These are phyloP conservation scores for Drosophila obscura DNA, from an alignment of 1,140 invertebrate genomes.

Conservation along the genomic window DNA sequence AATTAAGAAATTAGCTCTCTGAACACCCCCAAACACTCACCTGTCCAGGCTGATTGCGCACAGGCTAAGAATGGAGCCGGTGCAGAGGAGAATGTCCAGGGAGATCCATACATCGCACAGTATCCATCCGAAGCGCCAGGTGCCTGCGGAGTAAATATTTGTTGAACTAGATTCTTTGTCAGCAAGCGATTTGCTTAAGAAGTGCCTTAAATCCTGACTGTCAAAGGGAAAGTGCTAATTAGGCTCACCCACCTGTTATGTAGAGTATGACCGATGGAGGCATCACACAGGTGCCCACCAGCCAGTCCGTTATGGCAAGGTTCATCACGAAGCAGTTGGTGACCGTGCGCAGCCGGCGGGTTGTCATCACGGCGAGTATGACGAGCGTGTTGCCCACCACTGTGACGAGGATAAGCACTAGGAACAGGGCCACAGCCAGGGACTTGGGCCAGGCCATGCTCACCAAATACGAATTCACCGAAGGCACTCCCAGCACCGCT, in stretches of 20 bases:
- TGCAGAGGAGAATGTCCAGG: slow-evolving; percentile 95
- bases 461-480: slow-evolving; percentile 64
- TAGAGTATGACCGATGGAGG: slow-evolving; percentile 92
- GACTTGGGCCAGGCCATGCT: slow-evolving; percentile 73
- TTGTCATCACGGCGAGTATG: slow-evolving; percentile 94
- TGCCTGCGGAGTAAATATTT: slow-evolving; percentile 84
- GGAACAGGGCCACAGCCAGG: slow-evolving; percentile 83
- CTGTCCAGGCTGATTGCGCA: slow-evolving; percentile 86
- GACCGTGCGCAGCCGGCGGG: slow-evolving; percentile 93
- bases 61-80: slow-evolving; percentile 91
- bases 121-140: slow-evolving; percentile 91
- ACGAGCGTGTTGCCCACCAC: slow-evolving; percentile 94
- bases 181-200: not conserved
- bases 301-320: slow-evolving; percentile 94
- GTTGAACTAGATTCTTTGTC: not conserved
- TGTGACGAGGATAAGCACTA: slow-evolving; percentile 87
- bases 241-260: slow-evolving; percentile 86
- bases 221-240: not conserved
- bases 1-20: slow-evolving; percentile 49
- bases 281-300: slow-evolving; percentile 97
- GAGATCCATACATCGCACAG: slow-evolving; percentile 96
- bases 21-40: slow-evolving; percentile 68
- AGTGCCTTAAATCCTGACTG: not conserved
- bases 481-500: slow-evolving; percentile 20
- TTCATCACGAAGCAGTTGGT: slow-evolving; percentile 98